Evolutionary conservation across 1,140 invertebrate genomes (phyloP).

Genomic region (Nasonia giraulti): DNA sequence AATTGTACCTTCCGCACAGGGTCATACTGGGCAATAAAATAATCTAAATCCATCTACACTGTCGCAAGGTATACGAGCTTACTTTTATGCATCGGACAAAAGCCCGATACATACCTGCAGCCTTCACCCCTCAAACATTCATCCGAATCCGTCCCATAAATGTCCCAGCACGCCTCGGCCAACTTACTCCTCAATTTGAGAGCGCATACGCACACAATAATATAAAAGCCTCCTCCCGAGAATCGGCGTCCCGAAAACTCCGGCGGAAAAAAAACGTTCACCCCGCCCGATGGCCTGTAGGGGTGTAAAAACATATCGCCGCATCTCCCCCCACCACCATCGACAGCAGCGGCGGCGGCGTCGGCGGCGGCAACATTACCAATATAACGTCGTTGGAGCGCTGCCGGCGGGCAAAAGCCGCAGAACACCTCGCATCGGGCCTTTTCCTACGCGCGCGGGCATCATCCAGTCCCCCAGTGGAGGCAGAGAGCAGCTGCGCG

Average conservation of each 20-base stretch:
- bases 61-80: too few relatives aligned
- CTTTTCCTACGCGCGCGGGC: constrained; percentile 48
- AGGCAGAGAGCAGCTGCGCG: constrained; percentile 62
- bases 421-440: constrained; percentile 23
- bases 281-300: not conserved
- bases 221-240: not conserved
- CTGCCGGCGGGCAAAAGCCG: constrained; percentile 2
- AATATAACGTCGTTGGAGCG: not conserved
- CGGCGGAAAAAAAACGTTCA: constrained; percentile 29
- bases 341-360: too few relatives aligned
- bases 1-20: too few relatives aligned
- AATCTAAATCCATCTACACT: too few relatives aligned
- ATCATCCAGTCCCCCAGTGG: constrained; percentile 51
- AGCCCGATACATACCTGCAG: not conserved
- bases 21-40: too few relatives aligned
- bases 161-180: not conserved
- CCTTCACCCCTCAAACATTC: not conserved
- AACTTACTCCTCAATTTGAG: not conserved
- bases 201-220: too few relatives aligned
- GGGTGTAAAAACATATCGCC: constrained; percentile 27
- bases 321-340: not conserved
- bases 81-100: not conserved
- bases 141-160: not conserved
- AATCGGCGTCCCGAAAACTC: not conserved
- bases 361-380: too few relatives aligned